Conservation (phyloP, 2,113 vertebrate genomes). For the Illadopsis cleaveri region DNA sequence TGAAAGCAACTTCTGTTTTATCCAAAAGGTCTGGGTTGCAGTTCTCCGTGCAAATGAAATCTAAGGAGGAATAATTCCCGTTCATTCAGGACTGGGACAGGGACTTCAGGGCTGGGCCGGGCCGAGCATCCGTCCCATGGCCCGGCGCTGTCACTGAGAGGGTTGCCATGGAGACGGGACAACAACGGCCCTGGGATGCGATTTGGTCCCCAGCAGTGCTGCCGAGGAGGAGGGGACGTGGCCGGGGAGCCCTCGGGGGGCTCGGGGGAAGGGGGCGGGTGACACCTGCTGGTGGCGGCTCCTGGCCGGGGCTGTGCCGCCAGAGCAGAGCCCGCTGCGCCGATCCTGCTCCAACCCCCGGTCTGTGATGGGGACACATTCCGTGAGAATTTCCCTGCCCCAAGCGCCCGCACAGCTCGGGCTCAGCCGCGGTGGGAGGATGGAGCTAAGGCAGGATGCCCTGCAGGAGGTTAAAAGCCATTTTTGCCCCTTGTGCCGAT, state of each 20-base stretch:
- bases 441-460: background rate
- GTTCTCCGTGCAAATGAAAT: background rate
- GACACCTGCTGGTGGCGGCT: slow-evolving; percentile 24
- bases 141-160: fast-evolving
- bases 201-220: fast-evolving
- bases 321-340: background rate
- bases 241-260: background rate
- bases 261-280: background rate
- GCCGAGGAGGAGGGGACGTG: fast-evolving
- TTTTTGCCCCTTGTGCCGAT: fast-evolving
- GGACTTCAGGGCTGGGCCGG: background rate
- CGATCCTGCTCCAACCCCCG: fast-evolving
- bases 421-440: background rate
- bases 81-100: background rate
- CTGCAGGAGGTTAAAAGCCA: background rate
- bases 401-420: background rate
- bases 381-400: too few species aligned
- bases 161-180: background rate
- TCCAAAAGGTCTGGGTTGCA: background rate
- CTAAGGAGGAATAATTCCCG: background rate
- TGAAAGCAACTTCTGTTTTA: background rate
- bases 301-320: background rate
- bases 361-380: fast-evolving
- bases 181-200: background rate
- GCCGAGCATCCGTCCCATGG: background rate